Conservation (phyloP, 2,888 invertebrate species). For the Elysia crispata region DNA sequence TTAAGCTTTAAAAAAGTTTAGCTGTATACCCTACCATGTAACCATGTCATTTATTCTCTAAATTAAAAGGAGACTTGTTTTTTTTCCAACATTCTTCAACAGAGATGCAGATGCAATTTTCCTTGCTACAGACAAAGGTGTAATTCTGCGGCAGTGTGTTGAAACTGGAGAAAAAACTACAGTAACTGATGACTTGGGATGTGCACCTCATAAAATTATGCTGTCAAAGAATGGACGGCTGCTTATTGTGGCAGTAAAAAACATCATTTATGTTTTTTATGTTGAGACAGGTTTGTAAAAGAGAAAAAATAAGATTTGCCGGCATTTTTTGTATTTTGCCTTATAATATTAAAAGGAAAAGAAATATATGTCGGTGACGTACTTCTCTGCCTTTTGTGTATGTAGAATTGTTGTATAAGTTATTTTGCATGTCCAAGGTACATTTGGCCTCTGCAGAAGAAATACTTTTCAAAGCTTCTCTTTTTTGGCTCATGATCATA, state of each 20-base stretch:
- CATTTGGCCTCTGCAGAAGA: too few species aligned
- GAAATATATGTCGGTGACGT: too few species aligned
- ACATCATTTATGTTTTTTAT: constrained; percentile 43
- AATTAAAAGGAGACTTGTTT: not conserved
- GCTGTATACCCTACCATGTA: too few species aligned
- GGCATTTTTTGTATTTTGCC: too few species aligned
- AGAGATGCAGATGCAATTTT: constrained; percentile 39
- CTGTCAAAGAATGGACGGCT: constrained; percentile 55
- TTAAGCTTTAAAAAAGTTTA: too few species aligned
- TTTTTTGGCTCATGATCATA: too few species aligned
- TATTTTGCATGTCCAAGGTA: too few species aligned
- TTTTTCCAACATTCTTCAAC: not conserved
- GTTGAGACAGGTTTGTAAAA: constrained; percentile 31
- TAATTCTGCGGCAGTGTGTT: constrained; percentile 37
- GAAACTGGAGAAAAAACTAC: constrained; percentile 14
- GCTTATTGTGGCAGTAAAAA: constrained; percentile 51
- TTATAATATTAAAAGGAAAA: too few species aligned
- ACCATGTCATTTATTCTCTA: not conserved
- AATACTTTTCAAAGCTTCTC: too few species aligned
- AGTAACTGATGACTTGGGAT: constrained; percentile 43
- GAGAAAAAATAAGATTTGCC: too few species aligned
- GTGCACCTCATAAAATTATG: constrained; percentile 49
- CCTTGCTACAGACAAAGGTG: constrained; percentile 57
- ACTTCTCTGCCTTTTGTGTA: too few species aligned
- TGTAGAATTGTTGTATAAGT: too few species aligned